Evolutionary conservation across 2,797 vertebrate species (phyloP).

Genomic region (Otolemur crassicaudatus): DNA sequence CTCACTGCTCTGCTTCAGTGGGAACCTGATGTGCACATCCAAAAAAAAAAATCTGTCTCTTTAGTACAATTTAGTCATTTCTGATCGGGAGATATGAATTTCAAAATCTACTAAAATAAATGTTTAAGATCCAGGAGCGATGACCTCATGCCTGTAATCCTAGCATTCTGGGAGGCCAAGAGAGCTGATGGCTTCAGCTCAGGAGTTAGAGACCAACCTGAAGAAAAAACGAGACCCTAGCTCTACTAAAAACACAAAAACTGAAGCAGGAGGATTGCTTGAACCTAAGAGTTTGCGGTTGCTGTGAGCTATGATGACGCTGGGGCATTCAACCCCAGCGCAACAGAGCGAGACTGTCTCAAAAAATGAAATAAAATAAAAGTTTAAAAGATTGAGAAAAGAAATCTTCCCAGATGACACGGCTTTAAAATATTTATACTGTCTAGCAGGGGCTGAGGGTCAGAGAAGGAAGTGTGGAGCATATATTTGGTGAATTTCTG

Average conservation of each 20-base stretch:
- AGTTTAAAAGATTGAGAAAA: slow-evolving; percentile 22
- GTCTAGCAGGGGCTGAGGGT: neutral
- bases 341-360: too few species aligned
- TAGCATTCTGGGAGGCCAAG: too few species aligned
- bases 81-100: slow-evolving; percentile 54
- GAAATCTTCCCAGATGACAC: slow-evolving; percentile 26
- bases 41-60: neutral
- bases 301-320: too few species aligned
- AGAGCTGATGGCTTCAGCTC: too few species aligned
- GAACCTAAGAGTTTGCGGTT: too few species aligned
- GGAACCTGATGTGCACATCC: neutral
- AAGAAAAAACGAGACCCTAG: too few species aligned
- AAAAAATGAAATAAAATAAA: neutral
- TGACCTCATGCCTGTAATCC: too few species aligned
- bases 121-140: too few species aligned
- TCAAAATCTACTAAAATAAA: slow-evolving; percentile 9
- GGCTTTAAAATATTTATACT: slow-evolving; percentile 58
- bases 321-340: too few species aligned
- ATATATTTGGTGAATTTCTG: slow-evolving; percentile 55
- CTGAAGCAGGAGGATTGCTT: too few species aligned
- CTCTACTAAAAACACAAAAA: too few species aligned
- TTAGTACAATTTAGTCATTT: slow-evolving; percentile 59
- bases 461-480: slow-evolving; percentile 16
- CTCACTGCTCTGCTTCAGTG: slow-evolving; percentile 23
- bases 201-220: too few species aligned